A percentile compares a stretch with the other conserved stretches of the same genome.
Conservation (phyloP, 2,888 invertebrate species). For the Ectemnius cavifrons region DNA sequence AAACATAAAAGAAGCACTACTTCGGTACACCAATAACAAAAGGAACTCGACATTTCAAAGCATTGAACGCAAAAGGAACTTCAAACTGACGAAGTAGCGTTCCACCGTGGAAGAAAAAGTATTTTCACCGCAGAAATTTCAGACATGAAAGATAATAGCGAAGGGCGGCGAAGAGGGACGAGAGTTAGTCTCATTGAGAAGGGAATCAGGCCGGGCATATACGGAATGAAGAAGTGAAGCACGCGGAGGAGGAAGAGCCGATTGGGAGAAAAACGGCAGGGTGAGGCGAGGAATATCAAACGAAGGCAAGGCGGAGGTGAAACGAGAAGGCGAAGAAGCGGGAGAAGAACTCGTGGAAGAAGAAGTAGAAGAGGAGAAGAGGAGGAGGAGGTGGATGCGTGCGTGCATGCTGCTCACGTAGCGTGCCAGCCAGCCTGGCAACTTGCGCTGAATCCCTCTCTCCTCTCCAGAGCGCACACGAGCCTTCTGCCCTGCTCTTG, state of each 20-base stretch:
- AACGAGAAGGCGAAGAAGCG: slow-evolving; percentile 32
- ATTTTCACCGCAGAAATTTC: too few species aligned
- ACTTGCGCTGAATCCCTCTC: slow-evolving; percentile 43
- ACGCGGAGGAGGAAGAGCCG: slow-evolving; percentile 18
- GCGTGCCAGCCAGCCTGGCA: slow-evolving; percentile 69
- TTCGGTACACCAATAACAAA: too few species aligned
- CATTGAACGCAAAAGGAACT: too few species aligned
- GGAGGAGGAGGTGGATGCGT: slow-evolving; percentile 55
- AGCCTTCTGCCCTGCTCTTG: slow-evolving; percentile 38
- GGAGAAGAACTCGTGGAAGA: slow-evolving; percentile 35
- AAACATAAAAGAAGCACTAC: too few species aligned
- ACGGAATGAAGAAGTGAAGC: slow-evolving; percentile 38
- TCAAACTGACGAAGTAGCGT: too few species aligned
- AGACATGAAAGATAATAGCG: too few species aligned
- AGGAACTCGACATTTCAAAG: too few species aligned
- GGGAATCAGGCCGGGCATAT: too few species aligned
- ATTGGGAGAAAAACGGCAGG: slow-evolving; percentile 3
- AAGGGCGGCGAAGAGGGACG: too few species aligned
- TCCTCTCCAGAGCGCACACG: slow-evolving; percentile 50
- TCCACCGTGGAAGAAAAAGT: too few species aligned
- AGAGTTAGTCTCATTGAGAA: too few species aligned
- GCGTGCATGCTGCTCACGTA: slow-evolving; percentile 76
- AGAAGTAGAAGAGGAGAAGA: slow-evolving; percentile 36
- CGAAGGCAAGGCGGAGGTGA: slow-evolving; percentile 33
- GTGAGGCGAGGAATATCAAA: slow-evolving; percentile 30